Evolutionary conservation across 2,113 vertebrate genomes (phyloP).

Genomic region (Coreoperca whiteheadi): DNA sequence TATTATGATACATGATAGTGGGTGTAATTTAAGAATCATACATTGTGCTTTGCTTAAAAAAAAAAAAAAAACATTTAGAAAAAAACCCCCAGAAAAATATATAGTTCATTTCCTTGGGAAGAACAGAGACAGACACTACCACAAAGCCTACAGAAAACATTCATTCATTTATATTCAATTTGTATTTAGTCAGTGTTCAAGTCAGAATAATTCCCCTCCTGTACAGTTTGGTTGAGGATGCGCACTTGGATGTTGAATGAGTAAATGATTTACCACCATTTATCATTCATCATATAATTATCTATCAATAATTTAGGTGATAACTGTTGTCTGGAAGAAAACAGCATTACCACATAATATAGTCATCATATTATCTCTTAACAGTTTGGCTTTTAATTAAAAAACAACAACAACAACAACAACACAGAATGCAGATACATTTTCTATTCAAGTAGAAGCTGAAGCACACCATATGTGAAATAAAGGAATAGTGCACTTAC

Average conservation of each 20-base stretch:
- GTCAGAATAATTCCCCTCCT: too few species aligned
- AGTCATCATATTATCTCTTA: too few species aligned
- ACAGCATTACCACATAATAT: not conserved
- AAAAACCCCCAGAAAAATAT: not conserved
- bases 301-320: not conserved
- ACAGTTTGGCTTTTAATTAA: not conserved
- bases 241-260: not conserved
- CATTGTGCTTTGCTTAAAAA: not conserved
- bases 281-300: not conserved
- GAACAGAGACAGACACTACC: not conserved
- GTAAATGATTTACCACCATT: too few species aligned
- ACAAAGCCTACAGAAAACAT: not conserved
- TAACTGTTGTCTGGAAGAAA: not conserved
- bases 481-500: constrained; percentile 78
- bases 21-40: not conserved
- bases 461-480: not conserved
- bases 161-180: not conserved
- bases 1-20: not conserved
- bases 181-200: not conserved
- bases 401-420: not conserved
- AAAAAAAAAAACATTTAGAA: not conserved
- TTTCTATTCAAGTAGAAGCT: not conserved
- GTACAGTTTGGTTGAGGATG: not conserved
- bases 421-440: not conserved
- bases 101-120: not conserved